These are phyloP conservation scores for Etheostoma nigrum DNA, from an alignment of 2,797 vertebrate species.

Conservation along the genomic window DNA sequence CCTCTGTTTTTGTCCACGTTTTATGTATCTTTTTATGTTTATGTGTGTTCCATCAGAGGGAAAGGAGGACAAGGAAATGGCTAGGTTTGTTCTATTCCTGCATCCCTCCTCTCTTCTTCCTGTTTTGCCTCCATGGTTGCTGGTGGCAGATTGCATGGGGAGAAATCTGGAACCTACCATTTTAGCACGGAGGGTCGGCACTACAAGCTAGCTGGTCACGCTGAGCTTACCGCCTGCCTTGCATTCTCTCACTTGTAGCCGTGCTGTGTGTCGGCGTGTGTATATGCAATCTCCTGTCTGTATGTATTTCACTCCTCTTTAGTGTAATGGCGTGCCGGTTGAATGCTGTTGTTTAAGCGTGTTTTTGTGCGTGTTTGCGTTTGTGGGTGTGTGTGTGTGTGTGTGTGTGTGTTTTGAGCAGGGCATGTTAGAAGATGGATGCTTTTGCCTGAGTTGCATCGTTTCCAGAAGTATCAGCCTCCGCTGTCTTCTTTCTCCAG, in stretches of 20 bases:
- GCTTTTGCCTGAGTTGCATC: conserved; percentile 53
- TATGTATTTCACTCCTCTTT: conserved; percentile 16
- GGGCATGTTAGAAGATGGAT: conserved; percentile 64
- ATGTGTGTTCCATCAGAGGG: conserved; percentile 24
- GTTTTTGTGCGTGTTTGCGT: conserved; percentile 36
- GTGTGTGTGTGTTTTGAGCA: background rate
- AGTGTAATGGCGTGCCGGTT: conserved; percentile 15
- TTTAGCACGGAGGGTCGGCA: conserved; percentile 74
- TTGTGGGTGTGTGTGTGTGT: background rate
- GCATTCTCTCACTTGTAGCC: conserved; percentile 52
- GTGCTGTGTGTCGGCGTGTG: conserved; percentile 13
- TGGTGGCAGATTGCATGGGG: conserved; percentile 68
- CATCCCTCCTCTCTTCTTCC: conserved; percentile 62
- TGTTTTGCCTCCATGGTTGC: conserved; percentile 75
- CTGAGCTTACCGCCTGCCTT: conserved; percentile 54
- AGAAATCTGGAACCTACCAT: conserved; percentile 78
- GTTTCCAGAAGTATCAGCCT: conserved; percentile 50
- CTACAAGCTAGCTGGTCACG: conserved; percentile 66
- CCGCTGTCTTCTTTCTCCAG: conserved; percentile 1
- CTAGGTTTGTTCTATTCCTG: conserved; percentile 45
- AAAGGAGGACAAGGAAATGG: conserved; percentile 20
- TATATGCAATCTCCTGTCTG: background rate
- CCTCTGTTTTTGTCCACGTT: conserved; percentile 53
- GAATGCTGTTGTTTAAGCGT: conserved; percentile 6
- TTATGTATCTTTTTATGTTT: conserved; percentile 22